These are phyloP conservation scores for Strix aluco DNA, from an alignment of 2,113 vertebrate species.

Conservation along the genomic window DNA sequence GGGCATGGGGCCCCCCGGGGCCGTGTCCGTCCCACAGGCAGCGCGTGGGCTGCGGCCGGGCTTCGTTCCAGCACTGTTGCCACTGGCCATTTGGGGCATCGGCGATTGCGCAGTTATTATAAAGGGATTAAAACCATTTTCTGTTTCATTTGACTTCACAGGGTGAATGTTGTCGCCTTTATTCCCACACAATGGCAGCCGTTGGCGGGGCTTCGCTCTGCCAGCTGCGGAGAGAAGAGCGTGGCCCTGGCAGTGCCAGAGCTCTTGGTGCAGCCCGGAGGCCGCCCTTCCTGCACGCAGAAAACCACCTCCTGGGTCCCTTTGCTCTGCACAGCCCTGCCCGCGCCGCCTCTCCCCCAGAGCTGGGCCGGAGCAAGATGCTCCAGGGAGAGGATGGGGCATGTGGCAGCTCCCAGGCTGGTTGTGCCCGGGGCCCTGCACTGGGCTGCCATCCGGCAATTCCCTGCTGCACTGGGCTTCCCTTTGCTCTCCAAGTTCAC, in stretches of 20 bases:
- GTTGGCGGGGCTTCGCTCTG: background rate
- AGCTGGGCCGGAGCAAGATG: background rate
- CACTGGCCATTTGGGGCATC: background rate
- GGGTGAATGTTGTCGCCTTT: conserved; percentile 54
- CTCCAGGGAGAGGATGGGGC: background rate
- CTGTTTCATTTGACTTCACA: conserved; percentile 65
- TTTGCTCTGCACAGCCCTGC: background rate
- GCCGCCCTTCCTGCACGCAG: background rate
- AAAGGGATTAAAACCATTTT: conserved; percentile 74
- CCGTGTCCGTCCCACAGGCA: rapidly evolving
- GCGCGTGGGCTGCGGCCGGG: rapidly evolving
- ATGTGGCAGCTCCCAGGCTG: rapidly evolving
- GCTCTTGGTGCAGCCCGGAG: background rate
- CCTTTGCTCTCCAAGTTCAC: background rate
- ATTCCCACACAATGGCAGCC: conserved; percentile 62
- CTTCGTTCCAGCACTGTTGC: background rate
- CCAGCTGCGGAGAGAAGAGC: background rate
- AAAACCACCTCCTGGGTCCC: background rate
- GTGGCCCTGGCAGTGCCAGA: conserved; percentile 42
- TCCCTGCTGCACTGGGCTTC: background rate
- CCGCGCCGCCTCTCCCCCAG: background rate
- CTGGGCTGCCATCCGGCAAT: rapidly evolving
- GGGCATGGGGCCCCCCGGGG: background rate
- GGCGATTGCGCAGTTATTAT: background rate
- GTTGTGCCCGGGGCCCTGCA: background rate